Evolutionary conservation across 2,797 vertebrate genomes (phyloP).

Genomic region (Loris lydekkerianus): DNA sequence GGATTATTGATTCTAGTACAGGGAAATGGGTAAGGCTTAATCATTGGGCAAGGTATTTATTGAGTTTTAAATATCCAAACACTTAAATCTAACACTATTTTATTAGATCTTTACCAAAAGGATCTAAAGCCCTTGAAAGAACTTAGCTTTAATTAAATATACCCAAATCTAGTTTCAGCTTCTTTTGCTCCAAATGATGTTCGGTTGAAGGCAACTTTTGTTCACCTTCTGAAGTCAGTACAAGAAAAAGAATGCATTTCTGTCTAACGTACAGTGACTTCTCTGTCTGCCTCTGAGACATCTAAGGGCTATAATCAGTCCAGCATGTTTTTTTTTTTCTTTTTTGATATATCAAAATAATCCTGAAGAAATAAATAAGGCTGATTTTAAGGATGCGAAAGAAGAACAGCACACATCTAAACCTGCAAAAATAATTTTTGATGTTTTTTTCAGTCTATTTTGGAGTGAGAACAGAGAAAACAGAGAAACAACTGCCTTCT

Average conservation of each 20-base stretch:
- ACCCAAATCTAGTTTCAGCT: slow-evolving; percentile 71
- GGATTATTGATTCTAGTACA: slow-evolving; percentile 61
- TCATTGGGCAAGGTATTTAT: slow-evolving; percentile 69
- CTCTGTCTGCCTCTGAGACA: slow-evolving; percentile 49
- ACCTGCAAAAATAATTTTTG: background rate
- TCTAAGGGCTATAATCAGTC: slow-evolving; percentile 54
- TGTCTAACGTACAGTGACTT: slow-evolving; percentile 69
- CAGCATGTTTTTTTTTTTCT: background rate
- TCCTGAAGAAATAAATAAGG: background rate
- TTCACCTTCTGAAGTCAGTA: slow-evolving; percentile 79
- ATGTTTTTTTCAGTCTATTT: background rate
- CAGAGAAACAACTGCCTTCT: background rate
- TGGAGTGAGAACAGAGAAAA: background rate
- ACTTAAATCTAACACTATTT: slow-evolving; percentile 60
- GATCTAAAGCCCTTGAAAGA: slow-evolving; percentile 76
- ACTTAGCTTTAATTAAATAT: slow-evolving; percentile 79
- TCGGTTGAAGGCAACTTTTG: slow-evolving; percentile 76
- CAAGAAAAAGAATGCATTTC: slow-evolving; percentile 69
- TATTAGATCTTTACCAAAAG: slow-evolving; percentile 73
- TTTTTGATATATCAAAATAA: slow-evolving; percentile 59
- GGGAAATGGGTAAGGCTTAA: slow-evolving; percentile 25
- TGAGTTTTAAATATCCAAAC: slow-evolving; percentile 66
- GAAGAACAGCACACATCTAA: background rate
- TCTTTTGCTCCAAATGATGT: slow-evolving; percentile 66
- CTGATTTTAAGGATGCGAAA: background rate